A percentile compares a stretch with the other conserved stretches of the same genome.
These are phyloP conservation scores for Eumaeus atala DNA, from an alignment of 1,140 invertebrate genomes.

Conservation along the genomic window DNA sequence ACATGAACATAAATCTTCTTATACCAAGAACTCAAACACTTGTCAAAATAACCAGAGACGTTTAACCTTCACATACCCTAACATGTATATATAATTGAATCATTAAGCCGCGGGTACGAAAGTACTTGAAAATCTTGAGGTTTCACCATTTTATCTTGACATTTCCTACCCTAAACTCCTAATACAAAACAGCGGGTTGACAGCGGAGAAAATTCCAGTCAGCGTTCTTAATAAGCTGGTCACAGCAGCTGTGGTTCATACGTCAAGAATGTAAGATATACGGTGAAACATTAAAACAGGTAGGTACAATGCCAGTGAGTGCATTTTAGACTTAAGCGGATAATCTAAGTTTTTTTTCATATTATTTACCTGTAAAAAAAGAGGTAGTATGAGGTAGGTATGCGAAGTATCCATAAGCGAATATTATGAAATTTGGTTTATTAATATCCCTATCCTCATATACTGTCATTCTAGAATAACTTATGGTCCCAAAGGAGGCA, in stretches of 20 bases:
- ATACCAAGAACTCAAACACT: slow-evolving; percentile 9
- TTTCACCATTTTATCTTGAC: slow-evolving; percentile 44
- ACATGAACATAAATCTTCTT: slow-evolving; percentile 9
- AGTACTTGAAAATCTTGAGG: slow-evolving; percentile 43
- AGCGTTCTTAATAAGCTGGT: slow-evolving; percentile 41
- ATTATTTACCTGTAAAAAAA: too few species aligned
- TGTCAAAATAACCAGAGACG: slow-evolving; percentile 30
- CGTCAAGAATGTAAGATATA: slow-evolving; percentile 6
- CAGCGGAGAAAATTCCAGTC: slow-evolving; percentile 34
- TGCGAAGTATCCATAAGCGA: too few species aligned
- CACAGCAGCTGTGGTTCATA: slow-evolving; percentile 18
- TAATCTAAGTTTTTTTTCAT: too few species aligned
- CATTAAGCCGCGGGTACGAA: slow-evolving; percentile 45
- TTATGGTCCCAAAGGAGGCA: slow-evolving; percentile 36
- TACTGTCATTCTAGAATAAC: too few species aligned
- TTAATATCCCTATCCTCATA: too few species aligned
- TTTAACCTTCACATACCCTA: slow-evolving; percentile 69
- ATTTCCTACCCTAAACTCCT: slow-evolving; percentile 30
- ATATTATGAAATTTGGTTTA: too few species aligned
- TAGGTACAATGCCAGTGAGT: too few species aligned
- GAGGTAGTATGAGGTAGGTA: too few species aligned
- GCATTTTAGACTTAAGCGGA: too few species aligned
- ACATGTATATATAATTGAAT: slow-evolving; percentile 52
- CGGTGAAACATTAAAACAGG: too few species aligned
- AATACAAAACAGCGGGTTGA: slow-evolving; percentile 27